Conservation (phyloP, 2,797 vertebrate genomes). For the Diplodus sargus region DNA sequence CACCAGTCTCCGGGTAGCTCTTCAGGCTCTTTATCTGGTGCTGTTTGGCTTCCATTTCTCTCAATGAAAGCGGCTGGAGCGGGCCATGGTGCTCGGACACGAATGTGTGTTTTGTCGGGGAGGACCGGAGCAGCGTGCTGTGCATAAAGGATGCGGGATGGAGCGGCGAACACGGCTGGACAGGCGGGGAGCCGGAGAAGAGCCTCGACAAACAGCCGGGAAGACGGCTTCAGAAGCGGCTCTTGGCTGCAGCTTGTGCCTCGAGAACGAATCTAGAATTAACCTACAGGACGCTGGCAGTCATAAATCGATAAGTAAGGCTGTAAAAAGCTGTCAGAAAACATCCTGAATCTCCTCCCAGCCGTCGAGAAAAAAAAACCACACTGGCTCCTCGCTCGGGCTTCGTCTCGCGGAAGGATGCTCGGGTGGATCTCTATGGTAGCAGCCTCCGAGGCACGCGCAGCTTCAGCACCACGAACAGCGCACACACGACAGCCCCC, state of each 20-base stretch:
- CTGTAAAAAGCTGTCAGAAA: neutral
- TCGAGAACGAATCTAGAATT: neutral
- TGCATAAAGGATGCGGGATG: slow-evolving; percentile 84
- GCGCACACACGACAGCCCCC: slow-evolving; percentile 68
- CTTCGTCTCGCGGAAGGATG: slow-evolving; percentile 71
- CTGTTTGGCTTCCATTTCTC: slow-evolving; percentile 87
- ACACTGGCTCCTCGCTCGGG: slow-evolving; percentile 11
- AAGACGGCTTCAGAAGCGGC: slow-evolving; percentile 23
- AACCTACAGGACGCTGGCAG: neutral
- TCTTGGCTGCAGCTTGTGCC: slow-evolving; percentile 13
- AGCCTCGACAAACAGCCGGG: slow-evolving; percentile 27
- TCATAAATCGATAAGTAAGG: neutral
- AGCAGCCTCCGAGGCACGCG: slow-evolving; percentile 76
- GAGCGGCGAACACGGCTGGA: slow-evolving; percentile 40
- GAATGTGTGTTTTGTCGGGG: slow-evolving; percentile 78
- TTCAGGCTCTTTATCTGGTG: slow-evolving; percentile 84
- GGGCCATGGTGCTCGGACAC: slow-evolving; percentile 83
- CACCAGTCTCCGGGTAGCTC: slow-evolving; percentile 87
- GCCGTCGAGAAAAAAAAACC: slow-evolving; percentile 6
- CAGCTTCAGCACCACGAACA: slow-evolving; percentile 91
- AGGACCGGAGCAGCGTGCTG: slow-evolving; percentile 83
- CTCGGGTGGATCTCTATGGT: slow-evolving; percentile 66
- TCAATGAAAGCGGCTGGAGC: slow-evolving; percentile 77
- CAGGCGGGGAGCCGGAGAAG: slow-evolving; percentile 54
- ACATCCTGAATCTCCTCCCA: slow-evolving; percentile 20